Base-by-base conservation (phyloP, 2,888 invertebrate species). In the Pseudococcus jackbeardsleyi region DNA sequence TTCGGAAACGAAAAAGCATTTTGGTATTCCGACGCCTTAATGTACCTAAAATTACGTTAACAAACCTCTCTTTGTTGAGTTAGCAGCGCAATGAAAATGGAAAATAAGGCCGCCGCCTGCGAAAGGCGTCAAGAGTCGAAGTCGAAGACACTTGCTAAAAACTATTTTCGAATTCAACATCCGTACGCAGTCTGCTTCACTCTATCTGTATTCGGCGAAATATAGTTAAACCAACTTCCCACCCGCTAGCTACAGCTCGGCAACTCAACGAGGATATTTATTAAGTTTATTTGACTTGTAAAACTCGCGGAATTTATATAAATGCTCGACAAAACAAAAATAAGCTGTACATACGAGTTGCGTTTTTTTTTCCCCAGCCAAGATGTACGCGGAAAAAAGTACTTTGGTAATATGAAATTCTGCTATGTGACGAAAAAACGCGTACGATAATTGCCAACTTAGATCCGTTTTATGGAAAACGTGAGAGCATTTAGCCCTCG, bases 21-120 rank as follows among this genome's bases (percentile, higher is more conserved):
- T 85, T 85, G 85, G 85, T 85, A 85, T 85, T 85, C 85, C 85
- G 26, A 64, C 59, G 85, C 85, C 39, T 85, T 85, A 85, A 85
- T 85, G 85, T 85, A 85, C 85, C 59, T 85, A 85, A 85, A 85
- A 85, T 85, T 85, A 85, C 85, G 85, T 85, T 85, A 85, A 85
- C 85, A 85, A 85, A 85, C 85, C 85, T 85, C 64, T 85, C 85
- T 85, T 85, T 85, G 85, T 85, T 42, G 85, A 85, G 85, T 85
- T 85, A 85, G 26, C 26, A 33, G 26, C 26, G 85, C 59, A 64
- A 85, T 39, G 85, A 64, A 85, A 85, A 85, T 85, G 85, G 85
- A 85, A 85, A 85, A 85, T 85, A 54, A 59, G 42, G 26, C 26
- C 26, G 54, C 85, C 54, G 50, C 22, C 33, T 54, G 85, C 59